phyloP scores from a whole-genome alignment of 2,888 invertebrate genomes.

The Aleiodes leptofemur region DNA sequence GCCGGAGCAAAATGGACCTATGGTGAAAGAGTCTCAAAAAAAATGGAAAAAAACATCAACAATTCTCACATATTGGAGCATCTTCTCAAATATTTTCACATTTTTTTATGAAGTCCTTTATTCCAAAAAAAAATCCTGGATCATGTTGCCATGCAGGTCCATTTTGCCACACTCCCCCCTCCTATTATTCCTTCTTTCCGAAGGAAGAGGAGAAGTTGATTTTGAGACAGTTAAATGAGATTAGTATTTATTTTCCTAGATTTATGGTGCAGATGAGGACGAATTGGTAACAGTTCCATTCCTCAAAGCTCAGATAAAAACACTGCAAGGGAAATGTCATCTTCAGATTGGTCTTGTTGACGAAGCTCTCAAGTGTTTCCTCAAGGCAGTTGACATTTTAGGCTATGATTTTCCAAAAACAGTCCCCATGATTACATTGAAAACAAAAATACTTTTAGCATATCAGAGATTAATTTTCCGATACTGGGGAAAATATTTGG shows the following conservation, averaged over 20 bases:
- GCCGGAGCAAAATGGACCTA: no score
- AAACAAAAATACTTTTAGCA: slow-evolving; percentile 62
- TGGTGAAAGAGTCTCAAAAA: no score
- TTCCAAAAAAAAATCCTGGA: no score
- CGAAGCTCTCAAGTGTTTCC: slow-evolving; percentile 71
- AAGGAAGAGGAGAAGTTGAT: no score
- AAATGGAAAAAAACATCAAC: no score
- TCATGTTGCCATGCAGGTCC: no score
- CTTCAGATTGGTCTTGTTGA: slow-evolving; percentile 72
- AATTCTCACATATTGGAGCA: no score
- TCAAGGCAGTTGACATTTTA: slow-evolving; percentile 72
- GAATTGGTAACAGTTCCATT: slow-evolving; percentile 65
- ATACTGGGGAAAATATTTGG: slow-evolving; percentile 61
- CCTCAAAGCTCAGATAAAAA: slow-evolving; percentile 74
- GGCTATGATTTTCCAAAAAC: slow-evolving; percentile 73
- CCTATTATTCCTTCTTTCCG: no score
- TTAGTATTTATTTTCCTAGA: slow-evolving; percentile 42
- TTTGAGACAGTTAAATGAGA: no score
- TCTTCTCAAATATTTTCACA: no score
- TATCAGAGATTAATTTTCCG: slow-evolving; percentile 69
- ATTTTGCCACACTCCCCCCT: no score
- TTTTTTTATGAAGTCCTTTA: no score
- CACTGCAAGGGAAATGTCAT: slow-evolving; percentile 74
- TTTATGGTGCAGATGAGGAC: slow-evolving; percentile 62
- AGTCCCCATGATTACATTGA: slow-evolving; percentile 61